Evolutionary conservation across 2,113 vertebrate species (phyloP).

Genomic region (Mesitornis unicolor): DNA sequence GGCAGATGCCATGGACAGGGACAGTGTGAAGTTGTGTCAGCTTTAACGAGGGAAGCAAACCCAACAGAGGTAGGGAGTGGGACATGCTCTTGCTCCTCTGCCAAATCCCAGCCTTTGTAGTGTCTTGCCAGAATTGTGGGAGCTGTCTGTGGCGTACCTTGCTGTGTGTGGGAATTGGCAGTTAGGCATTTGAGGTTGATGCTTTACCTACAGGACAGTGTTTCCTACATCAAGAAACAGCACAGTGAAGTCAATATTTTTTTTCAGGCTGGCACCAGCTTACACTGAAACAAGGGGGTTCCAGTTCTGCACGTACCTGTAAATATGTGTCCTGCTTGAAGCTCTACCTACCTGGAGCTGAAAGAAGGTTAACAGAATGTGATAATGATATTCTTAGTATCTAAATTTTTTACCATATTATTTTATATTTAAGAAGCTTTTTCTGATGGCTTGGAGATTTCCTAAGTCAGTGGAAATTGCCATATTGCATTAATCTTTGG

Average conservation of each 20-base stretch:
- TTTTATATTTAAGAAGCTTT: neutral
- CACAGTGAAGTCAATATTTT: neutral
- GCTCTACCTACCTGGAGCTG: neutral
- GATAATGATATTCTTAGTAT: neutral
- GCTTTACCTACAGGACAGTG: neutral
- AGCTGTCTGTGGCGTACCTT: neutral
- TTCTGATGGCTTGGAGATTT: neutral
- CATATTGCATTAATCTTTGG: neutral
- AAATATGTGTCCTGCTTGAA: neutral
- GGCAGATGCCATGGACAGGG: rapidly evolving
- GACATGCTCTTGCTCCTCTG: neutral
- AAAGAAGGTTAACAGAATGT: neutral
- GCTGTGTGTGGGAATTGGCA: neutral
- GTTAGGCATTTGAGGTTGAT: neutral
- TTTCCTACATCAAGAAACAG: neutral
- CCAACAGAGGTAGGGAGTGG: rapidly evolving
- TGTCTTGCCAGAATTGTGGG: neutral
- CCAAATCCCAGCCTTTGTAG: neutral
- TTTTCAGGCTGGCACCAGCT: neutral
- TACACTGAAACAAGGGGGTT: neutral
- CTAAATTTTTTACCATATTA: neutral
- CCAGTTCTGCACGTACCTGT: neutral
- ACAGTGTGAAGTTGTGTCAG: rapidly evolving
- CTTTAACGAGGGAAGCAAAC: neutral
- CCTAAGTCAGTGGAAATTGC: neutral